These are phyloP conservation scores for Gadopsis bispinosus DNA, from an alignment of 2,797 vertebrate species.

Conservation along the genomic window DNA sequence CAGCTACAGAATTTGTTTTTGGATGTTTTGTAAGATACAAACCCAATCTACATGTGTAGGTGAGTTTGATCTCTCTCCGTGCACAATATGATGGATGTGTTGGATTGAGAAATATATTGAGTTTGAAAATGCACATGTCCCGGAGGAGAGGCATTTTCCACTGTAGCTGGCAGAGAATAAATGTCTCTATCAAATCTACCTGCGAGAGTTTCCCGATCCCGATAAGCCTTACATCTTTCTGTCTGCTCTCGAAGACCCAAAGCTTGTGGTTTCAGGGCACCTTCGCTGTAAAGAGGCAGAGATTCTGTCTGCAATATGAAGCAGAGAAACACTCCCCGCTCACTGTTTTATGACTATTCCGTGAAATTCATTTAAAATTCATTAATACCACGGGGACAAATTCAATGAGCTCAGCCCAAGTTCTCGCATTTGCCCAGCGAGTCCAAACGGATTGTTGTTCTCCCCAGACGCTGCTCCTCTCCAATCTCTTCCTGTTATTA, in stretches of 20 bases:
- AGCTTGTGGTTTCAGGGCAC: constrained; percentile 50
- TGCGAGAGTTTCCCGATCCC: constrained; percentile 55
- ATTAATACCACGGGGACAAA: constrained; percentile 77
- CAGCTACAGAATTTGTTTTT: constrained; percentile 21
- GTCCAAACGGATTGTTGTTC: constrained; percentile 80
- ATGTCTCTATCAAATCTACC: constrained; percentile 65
- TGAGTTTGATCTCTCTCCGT: constrained; percentile 54
- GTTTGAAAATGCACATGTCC: constrained; percentile 53
- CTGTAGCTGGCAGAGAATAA: constrained; percentile 58
- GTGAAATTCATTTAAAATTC: constrained; percentile 78
- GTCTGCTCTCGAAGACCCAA: constrained; percentile 33
- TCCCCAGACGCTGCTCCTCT: constrained; percentile 74
- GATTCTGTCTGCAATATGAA: constrained; percentile 32
- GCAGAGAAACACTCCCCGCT: constrained; percentile 23
- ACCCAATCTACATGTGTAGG: constrained; percentile 53
- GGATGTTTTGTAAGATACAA: constrained; percentile 10
- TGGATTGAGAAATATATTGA: constrained; percentile 54
- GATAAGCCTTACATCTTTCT: constrained; percentile 57
- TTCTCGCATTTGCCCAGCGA: constrained; percentile 77
- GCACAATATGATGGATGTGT: constrained; percentile 60
- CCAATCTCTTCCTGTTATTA: constrained; percentile 81
- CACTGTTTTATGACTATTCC: constrained; percentile 66
- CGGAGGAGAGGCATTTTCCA: constrained; percentile 49
- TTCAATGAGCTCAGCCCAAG: constrained; percentile 74
- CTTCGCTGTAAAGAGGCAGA: constrained; percentile 33